Conservation (phyloP, 2,797 vertebrate species). For the Paramormyrops hopkinsi region DNA sequence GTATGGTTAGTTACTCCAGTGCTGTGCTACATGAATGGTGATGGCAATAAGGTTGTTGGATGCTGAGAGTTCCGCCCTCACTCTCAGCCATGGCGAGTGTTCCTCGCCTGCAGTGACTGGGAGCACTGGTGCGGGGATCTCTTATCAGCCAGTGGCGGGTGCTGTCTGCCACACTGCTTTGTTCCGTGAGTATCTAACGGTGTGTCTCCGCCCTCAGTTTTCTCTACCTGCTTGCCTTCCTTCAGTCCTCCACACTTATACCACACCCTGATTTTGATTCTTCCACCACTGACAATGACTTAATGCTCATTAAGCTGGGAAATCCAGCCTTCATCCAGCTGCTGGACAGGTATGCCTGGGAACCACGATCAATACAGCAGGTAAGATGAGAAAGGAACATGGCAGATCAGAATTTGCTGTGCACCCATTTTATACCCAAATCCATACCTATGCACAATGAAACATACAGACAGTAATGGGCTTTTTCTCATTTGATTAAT, state of each 20-base stretch:
- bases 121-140: conserved; percentile 49
- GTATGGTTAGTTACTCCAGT: neutral
- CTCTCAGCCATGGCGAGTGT: conserved; percentile 45
- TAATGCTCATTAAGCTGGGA: conserved; percentile 52
- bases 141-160: conserved; percentile 45
- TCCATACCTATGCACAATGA: neutral
- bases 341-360: conserved; percentile 45
- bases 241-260: conserved; percentile 39
- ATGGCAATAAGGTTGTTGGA: conserved; percentile 37
- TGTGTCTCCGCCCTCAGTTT: neutral
- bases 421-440: neutral
- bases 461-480: neutral
- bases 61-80: conserved; percentile 33
- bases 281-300: conserved; percentile 34
- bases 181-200: conserved; percentile 35
- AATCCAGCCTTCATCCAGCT: conserved; percentile 34
- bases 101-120: conserved; percentile 40
- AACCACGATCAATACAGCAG: conserved; percentile 40
- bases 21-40: neutral
- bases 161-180: conserved; percentile 55
- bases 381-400: conserved; percentile 27
- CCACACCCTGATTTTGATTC: conserved; percentile 36
- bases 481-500: neutral
- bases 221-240: neutral
- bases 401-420: neutral